phyloP scores from a whole-genome alignment of 37 sponge, comb jelly and placozoan genomes.

The Mnemiopsis leidyi region DNA sequence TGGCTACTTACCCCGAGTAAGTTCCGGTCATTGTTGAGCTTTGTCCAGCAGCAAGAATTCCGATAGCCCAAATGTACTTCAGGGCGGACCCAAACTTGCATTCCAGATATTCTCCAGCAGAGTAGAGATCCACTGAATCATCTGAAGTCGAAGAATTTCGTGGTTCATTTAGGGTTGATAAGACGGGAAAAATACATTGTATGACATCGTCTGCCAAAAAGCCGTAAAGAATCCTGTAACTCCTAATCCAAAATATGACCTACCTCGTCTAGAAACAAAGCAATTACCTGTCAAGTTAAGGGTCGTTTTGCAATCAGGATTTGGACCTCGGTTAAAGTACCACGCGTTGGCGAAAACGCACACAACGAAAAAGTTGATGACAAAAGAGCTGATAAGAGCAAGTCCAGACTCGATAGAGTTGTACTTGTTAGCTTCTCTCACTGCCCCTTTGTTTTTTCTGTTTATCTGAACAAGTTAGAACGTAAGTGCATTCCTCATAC shows the following conservation, averaged over 20 bases:
- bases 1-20: no score
- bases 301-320: neutral
- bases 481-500: no score
- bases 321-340: slow-evolving; percentile 1
- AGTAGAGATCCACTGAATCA: slow-evolving; percentile 66
- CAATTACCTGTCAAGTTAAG: slow-evolving; percentile 33
- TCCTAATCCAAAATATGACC: no score
- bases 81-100: neutral
- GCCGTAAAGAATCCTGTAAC: no score
- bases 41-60: slow-evolving; percentile 65
- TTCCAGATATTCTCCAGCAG: slow-evolving; percentile 17
- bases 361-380: slow-evolving; percentile 69
- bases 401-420: slow-evolving; percentile 80
- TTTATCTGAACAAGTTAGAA: slow-evolving; percentile 1
- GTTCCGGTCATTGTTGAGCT: slow-evolving; percentile 67
- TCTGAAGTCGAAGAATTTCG: neutral
- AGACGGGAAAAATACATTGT: neutral
- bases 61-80: slow-evolving; percentile 62
- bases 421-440: slow-evolving; percentile 82
- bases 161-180: neutral
- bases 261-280: no score
- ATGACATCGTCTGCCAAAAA: no score
- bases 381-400: slow-evolving; percentile 66
- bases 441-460: slow-evolving; percentile 67
- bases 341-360: slow-evolving; percentile 68